These are phyloP conservation scores for Ceratotherium simum DNA, from an alignment of 2,113 vertebrate genomes.

Conservation along the genomic window DNA sequence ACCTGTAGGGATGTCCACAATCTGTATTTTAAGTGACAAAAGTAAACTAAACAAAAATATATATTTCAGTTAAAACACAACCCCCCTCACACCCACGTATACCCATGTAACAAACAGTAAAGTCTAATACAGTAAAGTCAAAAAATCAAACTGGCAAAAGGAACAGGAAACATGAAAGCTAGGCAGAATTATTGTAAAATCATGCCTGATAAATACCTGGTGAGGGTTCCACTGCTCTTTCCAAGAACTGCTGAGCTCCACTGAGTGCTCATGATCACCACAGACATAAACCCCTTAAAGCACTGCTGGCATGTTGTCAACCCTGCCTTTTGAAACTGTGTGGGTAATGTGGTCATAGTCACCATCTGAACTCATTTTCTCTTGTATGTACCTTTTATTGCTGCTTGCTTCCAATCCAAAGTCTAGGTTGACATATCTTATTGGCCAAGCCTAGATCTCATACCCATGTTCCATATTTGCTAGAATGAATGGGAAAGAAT, in stretches of 20 bases:
- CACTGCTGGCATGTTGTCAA: too few species aligned
- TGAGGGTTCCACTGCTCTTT: not conserved
- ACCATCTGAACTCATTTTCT: not conserved
- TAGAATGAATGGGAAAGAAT: not conserved
- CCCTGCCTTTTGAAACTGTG: not conserved
- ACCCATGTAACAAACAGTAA: not conserved
- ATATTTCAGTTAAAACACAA: not conserved
- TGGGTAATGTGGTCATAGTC: not conserved
- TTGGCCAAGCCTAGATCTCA: not conserved
- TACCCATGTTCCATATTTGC: not conserved
- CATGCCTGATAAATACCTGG: not conserved
- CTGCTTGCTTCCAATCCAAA: not conserved
- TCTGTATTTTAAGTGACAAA: not conserved
- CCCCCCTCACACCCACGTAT: not conserved
- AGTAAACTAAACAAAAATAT: not conserved
- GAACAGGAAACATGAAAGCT: not conserved
- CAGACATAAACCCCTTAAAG: not conserved
- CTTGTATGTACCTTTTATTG: not conserved
- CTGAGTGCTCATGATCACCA: not conserved
- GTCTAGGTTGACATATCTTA: not conserved
- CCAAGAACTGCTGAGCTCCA: not conserved
- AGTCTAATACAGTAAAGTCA: not conserved
- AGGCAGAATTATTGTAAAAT: not conserved
- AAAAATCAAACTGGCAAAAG: not conserved
- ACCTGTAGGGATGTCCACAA: not conserved